phyloP scores from a whole-genome alignment of 2,113 vertebrate genomes.

The Neoarius graeffei region DNA sequence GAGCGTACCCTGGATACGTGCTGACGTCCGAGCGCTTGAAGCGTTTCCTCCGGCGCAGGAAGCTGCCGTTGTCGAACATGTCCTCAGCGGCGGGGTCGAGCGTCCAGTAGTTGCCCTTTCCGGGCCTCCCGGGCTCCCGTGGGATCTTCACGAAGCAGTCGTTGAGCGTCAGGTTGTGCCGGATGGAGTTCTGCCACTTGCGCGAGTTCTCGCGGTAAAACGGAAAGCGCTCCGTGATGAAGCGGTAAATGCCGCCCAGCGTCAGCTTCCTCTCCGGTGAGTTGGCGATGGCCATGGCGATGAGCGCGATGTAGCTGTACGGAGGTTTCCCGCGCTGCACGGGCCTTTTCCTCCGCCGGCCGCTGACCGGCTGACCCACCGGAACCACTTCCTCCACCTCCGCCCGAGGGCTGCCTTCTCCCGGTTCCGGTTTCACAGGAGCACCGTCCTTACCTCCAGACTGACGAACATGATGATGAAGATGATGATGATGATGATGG shows the following conservation, averaged over 20 bases:
- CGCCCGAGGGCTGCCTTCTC: slow-evolving; percentile 61
- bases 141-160: slow-evolving; percentile 89
- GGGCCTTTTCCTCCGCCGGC: slow-evolving; percentile 88
- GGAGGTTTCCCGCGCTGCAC: slow-evolving; percentile 93
- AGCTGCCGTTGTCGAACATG: slow-evolving; percentile 88
- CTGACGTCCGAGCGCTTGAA: slow-evolving; percentile 88
- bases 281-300: slow-evolving; percentile 96
- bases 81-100: slow-evolving; percentile 84
- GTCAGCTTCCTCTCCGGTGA: slow-evolving; percentile 93
- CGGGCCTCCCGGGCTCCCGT: slow-evolving; percentile 81
- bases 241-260: slow-evolving; percentile 93
- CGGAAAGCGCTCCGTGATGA: slow-evolving; percentile 96
- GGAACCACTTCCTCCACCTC: slow-evolving; percentile 62
- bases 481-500: slow-evolving; percentile 48
- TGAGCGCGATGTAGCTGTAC: slow-evolving; percentile 96
- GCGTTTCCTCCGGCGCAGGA: slow-evolving; percentile 79
- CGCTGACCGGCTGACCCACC: slow-evolving; percentile 70
- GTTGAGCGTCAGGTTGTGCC: slow-evolving; percentile 86
- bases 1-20: slow-evolving; percentile 87
- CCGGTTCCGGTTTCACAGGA: slow-evolving; percentile 77
- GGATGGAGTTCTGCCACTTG: slow-evolving; percentile 90
- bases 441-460: slow-evolving; percentile 68
- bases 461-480: slow-evolving; percentile 57
- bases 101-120: slow-evolving; percentile 87
- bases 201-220: slow-evolving; percentile 96